Percentiles rank a stretch among this genome's conserved stretches.
Evolutionary conservation across 2,797 vertebrate genomes (phyloP).

Genomic region (Thamnophis elegans): DNA sequence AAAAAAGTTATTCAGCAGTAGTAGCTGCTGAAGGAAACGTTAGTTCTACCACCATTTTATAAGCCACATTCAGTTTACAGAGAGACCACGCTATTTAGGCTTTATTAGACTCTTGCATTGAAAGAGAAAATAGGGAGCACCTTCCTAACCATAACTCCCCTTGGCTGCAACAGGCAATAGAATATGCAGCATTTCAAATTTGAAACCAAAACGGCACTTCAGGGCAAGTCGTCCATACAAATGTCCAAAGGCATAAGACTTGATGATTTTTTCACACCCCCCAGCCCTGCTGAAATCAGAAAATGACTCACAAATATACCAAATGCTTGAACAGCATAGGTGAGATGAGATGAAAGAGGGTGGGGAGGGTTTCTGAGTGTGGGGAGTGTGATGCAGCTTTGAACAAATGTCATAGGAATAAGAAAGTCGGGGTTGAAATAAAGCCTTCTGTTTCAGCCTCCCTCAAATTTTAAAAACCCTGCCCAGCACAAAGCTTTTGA

Average conservation of each 20-base stretch:
- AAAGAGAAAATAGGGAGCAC: not conserved
- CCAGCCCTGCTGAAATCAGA: not conserved
- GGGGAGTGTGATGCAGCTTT: not conserved
- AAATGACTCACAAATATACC: not conserved
- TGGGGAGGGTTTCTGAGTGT: not conserved
- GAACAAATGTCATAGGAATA: not conserved
- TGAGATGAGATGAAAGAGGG: not conserved
- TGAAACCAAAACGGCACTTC: not conserved
- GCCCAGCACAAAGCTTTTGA: not conserved
- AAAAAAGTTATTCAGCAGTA: accelerated
- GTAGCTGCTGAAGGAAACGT: not conserved
- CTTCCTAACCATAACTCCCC: not conserved
- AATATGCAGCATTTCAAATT: not conserved
- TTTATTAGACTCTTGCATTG: not conserved
- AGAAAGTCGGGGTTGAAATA: not conserved
- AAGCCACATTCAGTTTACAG: not conserved
- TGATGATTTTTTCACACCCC: not conserved
- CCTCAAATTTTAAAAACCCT: not conserved
- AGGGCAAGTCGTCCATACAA: not conserved
- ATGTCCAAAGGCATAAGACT: not conserved
- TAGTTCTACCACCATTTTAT: not conserved
- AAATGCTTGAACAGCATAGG: not conserved
- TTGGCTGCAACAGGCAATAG: not conserved
- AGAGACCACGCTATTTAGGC: not conserved
- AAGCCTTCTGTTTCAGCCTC: not conserved